Evolutionary conservation across 2,113 vertebrate genomes (phyloP), one percentile per base, ranked within the genome.

Genomic region (Neotragus pygmaeus): DNA sequence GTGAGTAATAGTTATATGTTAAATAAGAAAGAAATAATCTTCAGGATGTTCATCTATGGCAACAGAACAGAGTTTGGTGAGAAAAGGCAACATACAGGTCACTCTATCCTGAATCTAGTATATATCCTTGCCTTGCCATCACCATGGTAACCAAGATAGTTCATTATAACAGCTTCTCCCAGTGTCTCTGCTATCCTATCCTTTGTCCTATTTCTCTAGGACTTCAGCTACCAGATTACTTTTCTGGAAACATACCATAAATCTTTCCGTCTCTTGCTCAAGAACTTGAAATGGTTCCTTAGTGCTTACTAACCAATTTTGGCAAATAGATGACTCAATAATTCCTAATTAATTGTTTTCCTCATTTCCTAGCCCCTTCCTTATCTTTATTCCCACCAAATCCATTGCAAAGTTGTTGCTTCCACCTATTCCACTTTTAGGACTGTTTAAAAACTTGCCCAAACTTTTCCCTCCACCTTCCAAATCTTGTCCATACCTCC

Each of bases 361-460:
- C 11, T 49, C n/a, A 91, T 86, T 80, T 64, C 23, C 16, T 70
- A 92, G 25, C 17, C 23, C 36, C 25, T 93, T 66, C 64, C 36
- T 73, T 73, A 84, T 77, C 83, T 95, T 95, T 36, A 88, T 58
- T 82, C 62, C 13, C 39, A 81, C 45, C 39, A 94, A 87, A 19
- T 13, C 30, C 21, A 51, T 70, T 77, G 58, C 21, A 60, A 88
- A 49, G 16, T 49, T 80, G 16, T 49, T 80, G 21, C 3, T 58
- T 91, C 27, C 80, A 93, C 73, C 47, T 88, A 66, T 75, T 95
- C 17, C 51, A 95, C n/a, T 92, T 95, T 91, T 51, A 87, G 25
- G 62, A 70, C 27, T 85, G 73, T 28, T 53, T 91, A 62, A 60
- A 55, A 91, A 81, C 51, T 77, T 95, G 13, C 53, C 43, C 66